Base-by-base conservation (phyloP, 2,888 invertebrate genomes). In the Liopterus haemorrhoidalis region DNA sequence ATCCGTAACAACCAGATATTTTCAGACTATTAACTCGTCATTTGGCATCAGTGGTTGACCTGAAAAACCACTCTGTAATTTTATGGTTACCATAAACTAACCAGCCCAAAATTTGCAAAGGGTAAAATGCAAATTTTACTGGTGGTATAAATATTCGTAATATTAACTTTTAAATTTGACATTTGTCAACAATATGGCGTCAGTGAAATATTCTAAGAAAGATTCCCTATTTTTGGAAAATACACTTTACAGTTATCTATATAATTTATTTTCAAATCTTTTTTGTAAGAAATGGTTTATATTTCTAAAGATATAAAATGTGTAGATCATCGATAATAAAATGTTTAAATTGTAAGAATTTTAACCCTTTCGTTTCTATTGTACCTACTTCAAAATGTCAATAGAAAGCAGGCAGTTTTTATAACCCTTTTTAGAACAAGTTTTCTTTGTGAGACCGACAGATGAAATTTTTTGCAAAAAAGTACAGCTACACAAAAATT, bases 361-460 rank as follows among this genome's bases (percentile, higher is more conserved):
- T 36, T 21, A 39, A 39, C 30, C 39, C 39, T 39, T 39, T 39
- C 39, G n/a, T n/a, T n/a, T n/a, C n/a, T n/a, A n/a, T n/a, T n/a
- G n/a, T n/a, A n/a, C n/a, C n/a, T n/a, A n/a, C n/a, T 8, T 8
- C 20, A 4, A 6, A 39, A 14, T 39, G 39, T 39, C 39, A 39
- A 39, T 12, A 39, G 28, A 36, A 22, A 30, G 30, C 27, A 30
- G 30, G 39, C 28, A 30, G 21, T 36, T 39, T 39, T 39, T 39
- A 37, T 39, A 27, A 20, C 15, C 4, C 5, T 30, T 30, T 28
- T 30, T 27, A 24, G 14, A 9, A 19, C 20, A 39, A 30, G 39
- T 19, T 11, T 12, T 6, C 6, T 6, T 22, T 22, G 8, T 22
- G 8, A 22, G 8, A 22, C n/a, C n/a, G n/a, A n/a, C n/a, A n/a